phyloP scores from a whole-genome alignment of 2,113 vertebrate species.

The Leucosticte australis region DNA sequence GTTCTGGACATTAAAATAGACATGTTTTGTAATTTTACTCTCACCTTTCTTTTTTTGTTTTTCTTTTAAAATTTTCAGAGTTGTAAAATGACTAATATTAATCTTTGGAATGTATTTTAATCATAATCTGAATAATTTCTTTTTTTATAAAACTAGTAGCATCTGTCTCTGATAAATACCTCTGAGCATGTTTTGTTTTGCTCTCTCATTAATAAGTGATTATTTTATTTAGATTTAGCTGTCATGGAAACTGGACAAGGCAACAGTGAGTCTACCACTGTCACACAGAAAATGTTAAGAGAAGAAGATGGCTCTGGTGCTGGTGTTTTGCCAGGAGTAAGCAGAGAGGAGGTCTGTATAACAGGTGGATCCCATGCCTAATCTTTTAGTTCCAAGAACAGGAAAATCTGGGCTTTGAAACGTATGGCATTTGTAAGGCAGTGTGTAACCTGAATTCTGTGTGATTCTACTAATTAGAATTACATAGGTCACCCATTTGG shows the following conservation, averaged over 20 bases:
- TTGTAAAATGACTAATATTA: not conserved
- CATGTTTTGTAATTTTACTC: not conserved
- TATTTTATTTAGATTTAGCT: conserved; percentile 41
- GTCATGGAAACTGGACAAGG: conserved; percentile 10
- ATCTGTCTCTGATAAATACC: not conserved
- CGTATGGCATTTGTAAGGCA: not conserved
- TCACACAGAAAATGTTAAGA: not conserved
- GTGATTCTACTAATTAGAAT: not conserved
- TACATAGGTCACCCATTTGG: not conserved
- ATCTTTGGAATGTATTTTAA: not conserved
- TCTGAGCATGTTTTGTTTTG: not conserved
- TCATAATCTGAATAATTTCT: not conserved
- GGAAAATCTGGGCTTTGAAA: not conserved
- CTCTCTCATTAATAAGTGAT: not conserved
- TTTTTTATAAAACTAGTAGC: not conserved
- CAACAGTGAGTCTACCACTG: not conserved
- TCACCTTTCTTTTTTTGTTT: not conserved
- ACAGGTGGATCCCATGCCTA: not conserved
- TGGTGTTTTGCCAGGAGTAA: not conserved
- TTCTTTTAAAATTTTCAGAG: not conserved
- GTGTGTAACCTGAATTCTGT: not conserved
- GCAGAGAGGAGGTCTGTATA: conserved; percentile 57
- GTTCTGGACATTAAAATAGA: not conserved
- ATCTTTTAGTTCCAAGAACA: not conserved
- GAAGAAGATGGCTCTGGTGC: conserved; percentile 50